Base-by-base conservation (phyloP, 2,797 vertebrate genomes). In the Epinephelus coioides region DNA sequence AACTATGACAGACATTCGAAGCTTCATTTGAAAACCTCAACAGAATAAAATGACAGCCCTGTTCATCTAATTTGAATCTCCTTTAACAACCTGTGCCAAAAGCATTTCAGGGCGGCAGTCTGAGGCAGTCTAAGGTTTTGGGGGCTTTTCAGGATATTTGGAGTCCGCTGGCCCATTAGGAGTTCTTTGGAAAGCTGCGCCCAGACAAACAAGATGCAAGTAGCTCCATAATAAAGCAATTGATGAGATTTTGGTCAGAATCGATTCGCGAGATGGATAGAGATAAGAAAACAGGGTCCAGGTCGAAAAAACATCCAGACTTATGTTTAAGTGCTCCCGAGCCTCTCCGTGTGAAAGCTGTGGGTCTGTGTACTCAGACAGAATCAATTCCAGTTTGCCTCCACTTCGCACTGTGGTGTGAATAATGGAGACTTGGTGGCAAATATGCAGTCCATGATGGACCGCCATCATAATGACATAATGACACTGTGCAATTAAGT, bases 341-440 rank as follows among this genome's bases (percentile, higher is more conserved):
- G 6, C 54, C 65, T 72, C 47, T 78, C 40, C n/a, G 25, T 81
- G 89, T 84, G 78, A 88, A 88, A 88, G 86, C 83, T 73, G 86
- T 53, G 82, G 79, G 80, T 77, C 76, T 79, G 76, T 86, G 83
- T 88, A 68, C 82, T 89, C 81, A 83, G 83, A 86, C 79, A 78
- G 65, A 88, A 89, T 90, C 90, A 85, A 85, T 90, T 86, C 79
- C 84, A 87, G 87, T 88, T 91, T 85, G 87, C 78, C 74, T 88
- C 84, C 82, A 85, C 78, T 90, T 88, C 34, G 38, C 86, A 75
- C 84, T 17, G 65, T 50, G 61, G 65, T 80, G 84, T 83, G 69
- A 88, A 83, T 86, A 88, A 91, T 79, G 70, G 82, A 90, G 85
- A 74, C 82, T 67, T 57, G 77, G 85, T 91, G 89, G 86, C 89